These are phyloP conservation scores for Macaria notata DNA, from an alignment of 2,888 invertebrate species.

Conservation along the genomic window DNA sequence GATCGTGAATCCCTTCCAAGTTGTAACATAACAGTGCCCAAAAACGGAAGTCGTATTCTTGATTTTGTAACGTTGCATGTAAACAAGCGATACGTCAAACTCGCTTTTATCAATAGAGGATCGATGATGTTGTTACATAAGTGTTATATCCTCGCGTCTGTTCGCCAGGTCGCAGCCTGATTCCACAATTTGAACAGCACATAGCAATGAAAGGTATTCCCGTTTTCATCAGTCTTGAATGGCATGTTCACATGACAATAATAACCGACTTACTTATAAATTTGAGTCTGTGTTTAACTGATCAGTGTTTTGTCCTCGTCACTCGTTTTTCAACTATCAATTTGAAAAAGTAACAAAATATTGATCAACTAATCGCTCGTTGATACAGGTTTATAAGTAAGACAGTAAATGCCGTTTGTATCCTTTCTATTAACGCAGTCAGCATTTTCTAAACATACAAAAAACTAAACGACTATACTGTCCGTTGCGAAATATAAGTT, in stretches of 20 bases:
- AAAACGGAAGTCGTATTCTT: slow-evolving; percentile 5
- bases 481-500: not conserved
- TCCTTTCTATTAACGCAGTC: slow-evolving; percentile 26
- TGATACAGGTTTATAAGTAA: too few species aligned
- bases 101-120: slow-evolving; percentile 7
- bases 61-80: slow-evolving; percentile 4
- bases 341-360: too few species aligned
- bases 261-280: too few species aligned
- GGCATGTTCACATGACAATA: slow-evolving; percentile 36
- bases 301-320: too few species aligned
- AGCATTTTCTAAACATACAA: slow-evolving; percentile 1
- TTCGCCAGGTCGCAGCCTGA: slow-evolving; percentile 49
- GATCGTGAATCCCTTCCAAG: slow-evolving; percentile 1
- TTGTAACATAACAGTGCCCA: not conserved
- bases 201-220: slow-evolving; percentile 65
- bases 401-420: slow-evolving; percentile 15
- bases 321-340: too few species aligned
- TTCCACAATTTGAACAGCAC: slow-evolving; percentile 46
- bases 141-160: slow-evolving; percentile 45
- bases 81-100: slow-evolving; percentile 13
- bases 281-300: too few species aligned
- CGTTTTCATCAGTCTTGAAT: slow-evolving; percentile 28
- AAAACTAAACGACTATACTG: not conserved
- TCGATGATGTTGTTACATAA: slow-evolving; percentile 27
- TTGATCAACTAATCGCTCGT: too few species aligned